Conservation (phyloP, 2,888 invertebrate genomes). For the Pterobdella sp. region DNA sequence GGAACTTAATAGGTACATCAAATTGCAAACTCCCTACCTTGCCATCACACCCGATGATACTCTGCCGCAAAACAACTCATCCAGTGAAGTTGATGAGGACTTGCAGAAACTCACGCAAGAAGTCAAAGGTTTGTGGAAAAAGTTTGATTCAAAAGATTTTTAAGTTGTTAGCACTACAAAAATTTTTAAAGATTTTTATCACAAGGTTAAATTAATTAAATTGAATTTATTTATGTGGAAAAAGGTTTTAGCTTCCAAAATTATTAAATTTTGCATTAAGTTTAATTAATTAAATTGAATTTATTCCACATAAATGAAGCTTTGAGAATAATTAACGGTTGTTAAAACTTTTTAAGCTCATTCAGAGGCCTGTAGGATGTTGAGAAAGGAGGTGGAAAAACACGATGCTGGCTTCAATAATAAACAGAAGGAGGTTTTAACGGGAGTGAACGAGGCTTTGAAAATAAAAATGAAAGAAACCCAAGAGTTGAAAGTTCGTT, state of each 20-base stretch:
- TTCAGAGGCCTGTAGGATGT: not conserved
- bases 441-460: not conserved
- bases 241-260: too few species aligned
- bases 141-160: not conserved
- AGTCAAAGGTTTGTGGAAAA: not conserved
- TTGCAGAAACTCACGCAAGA: not conserved
- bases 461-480: not conserved
- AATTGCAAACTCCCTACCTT: not conserved
- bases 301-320: too few species aligned
- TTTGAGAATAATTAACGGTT: too few species aligned
- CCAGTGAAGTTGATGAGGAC: not conserved
- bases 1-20: not conserved
- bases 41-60: not conserved
- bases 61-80: not conserved
- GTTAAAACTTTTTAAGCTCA: not conserved
- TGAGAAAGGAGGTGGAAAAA: conserved; percentile 7
- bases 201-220: too few species aligned
- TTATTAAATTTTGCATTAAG: too few species aligned
- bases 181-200: too few species aligned
- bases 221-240: too few species aligned
- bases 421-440: not conserved
- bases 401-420: not conserved
- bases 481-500: not conserved
- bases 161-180: not conserved
- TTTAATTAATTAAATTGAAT: too few species aligned